phyloP scores from a whole-genome alignment of 2,888 invertebrate genomes.

The Cheilosia vulpina region DNA sequence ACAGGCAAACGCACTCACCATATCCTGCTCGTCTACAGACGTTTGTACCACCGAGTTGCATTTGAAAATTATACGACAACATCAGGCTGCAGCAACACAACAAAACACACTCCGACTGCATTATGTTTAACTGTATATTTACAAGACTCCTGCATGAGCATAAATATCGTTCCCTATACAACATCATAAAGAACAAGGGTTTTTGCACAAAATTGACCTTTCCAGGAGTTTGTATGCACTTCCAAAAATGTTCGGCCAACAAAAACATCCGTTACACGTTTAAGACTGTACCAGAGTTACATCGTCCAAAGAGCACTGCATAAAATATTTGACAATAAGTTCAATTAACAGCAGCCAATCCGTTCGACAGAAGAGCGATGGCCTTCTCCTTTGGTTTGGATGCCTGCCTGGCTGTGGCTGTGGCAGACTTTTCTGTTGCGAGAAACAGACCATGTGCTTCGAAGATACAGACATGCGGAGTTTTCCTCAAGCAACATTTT shows the following conservation, averaged over 20 bases:
- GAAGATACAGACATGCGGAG: constrained; percentile 33
- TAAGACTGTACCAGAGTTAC: constrained; percentile 10
- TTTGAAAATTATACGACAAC: constrained; percentile 20
- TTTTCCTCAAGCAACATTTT: constrained; percentile 33
- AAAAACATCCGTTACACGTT: constrained; percentile 38
- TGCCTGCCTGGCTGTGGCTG: neutral
- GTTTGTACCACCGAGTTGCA: neutral
- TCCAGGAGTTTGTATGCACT: neutral
- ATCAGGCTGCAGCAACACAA: constrained; percentile 45
- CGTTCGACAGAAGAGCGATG: constrained; percentile 47
- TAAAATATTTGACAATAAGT: constrained; percentile 70
- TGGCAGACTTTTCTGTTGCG: constrained; percentile 12
- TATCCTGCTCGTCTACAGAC: neutral
- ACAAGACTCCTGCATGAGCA: constrained; percentile 57
- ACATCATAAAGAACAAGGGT: constrained; percentile 67
- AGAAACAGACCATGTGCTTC: constrained; percentile 15
- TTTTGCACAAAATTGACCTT: constrained; percentile 35
- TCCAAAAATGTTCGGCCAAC: constrained; percentile 31
- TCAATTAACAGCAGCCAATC: constrained; percentile 67
- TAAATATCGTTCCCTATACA: constrained; percentile 52
- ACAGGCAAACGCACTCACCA: constrained; percentile 50
- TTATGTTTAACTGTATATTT: constrained; percentile 61
- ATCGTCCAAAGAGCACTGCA: constrained; percentile 26
- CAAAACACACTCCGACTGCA: constrained; percentile 62
- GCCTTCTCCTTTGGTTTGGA: constrained; percentile 5